Percentiles rank a stretch among this genome's conserved stretches.
These are phyloP conservation scores for Chalcosyrphus nemorum DNA, from an alignment of 2,888 invertebrate genomes.

Conservation along the genomic window DNA sequence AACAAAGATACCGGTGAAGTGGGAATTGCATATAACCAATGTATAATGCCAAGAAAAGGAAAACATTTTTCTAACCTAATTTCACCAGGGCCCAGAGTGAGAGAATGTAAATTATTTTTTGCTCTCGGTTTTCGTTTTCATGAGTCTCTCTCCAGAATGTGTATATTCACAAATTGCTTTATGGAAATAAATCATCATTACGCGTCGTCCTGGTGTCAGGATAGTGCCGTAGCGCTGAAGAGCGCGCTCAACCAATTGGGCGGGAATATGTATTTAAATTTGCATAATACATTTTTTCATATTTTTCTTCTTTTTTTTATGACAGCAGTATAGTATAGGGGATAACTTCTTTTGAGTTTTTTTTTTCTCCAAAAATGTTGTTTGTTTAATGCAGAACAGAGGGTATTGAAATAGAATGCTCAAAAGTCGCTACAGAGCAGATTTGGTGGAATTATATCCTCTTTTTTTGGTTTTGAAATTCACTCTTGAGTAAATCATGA, in stretches of 20 bases:
- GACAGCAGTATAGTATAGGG: neutral
- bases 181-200: conserved; percentile 70
- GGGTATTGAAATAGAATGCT: conserved; percentile 3
- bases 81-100: conserved; percentile 19
- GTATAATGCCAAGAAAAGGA: neutral
- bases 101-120: conserved; percentile 37
- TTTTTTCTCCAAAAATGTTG: neutral
- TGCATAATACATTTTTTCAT: conserved; percentile 56
- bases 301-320: conserved; percentile 7
- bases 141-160: conserved; percentile 26
- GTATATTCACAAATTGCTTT: conserved; percentile 57
- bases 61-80: conserved; percentile 54
- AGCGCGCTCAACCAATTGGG: conserved; percentile 27
- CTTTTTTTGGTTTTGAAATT: conserved; percentile 11
- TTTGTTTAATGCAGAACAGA: conserved; percentile 6
- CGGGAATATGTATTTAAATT: conserved; percentile 60
- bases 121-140: conserved; percentile 12
- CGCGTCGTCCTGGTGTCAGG: conserved; percentile 21
- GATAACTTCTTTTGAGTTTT: neutral
- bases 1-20: neutral
- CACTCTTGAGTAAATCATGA: neutral
- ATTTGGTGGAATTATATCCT: conserved; percentile 5
- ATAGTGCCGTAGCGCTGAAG: neutral
- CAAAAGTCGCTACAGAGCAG: conserved; percentile 9
- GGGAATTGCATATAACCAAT: conserved; percentile 24